Base-by-base conservation (phyloP, 2,113 vertebrate species). In the Albula glossodonta region DNA sequence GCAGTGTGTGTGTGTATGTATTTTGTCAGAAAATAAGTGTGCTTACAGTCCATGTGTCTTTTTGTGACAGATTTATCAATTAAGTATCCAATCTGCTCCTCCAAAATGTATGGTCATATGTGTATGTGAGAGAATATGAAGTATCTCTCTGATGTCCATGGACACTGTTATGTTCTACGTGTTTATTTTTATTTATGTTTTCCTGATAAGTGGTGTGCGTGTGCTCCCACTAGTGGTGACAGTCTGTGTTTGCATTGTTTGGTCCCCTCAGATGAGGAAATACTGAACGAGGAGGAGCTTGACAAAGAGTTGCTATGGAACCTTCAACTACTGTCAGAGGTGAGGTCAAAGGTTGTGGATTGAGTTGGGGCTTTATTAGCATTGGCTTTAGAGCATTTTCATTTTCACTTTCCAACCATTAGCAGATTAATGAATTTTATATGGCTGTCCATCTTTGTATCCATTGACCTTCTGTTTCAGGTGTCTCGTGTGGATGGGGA, bases 261-360 rank as follows among this genome's bases (percentile, higher is more conserved):
- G 92, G 87, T 85, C 90, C 84, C 63, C 86, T 86, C 92, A 99
- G 98, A 99, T 95, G 98, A 99, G 87, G 98, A 99, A 89, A 97
- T 99, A 51, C 93, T 97, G 82, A 94, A 92, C 88, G 98, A 99
- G 78, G 98, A 99, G 93, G 98, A 99, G 80, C 94, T 99, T 85
- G 98, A 99, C 92, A 99, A 99, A 90, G 98, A 99, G 88, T 93
- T 99, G 80, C 92, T 99, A 8, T 99, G 98, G 98, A 99, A 97
- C 92, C 96, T 99, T 78, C 98, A 99, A 87, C 96, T 99, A 84
- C 94, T 99, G 83, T 99, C 98, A 86, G 98, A 99, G 97, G 98
- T 99, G 95, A 94, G 90, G 7, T 49, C 57, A 31, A 85, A 13
- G 74, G 80, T 81, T 11, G 31, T 74, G 6, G 53, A 9, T 12